Conservation (phyloP, 2,888 invertebrate genomes). For the Hyposoter didymator region DNA sequence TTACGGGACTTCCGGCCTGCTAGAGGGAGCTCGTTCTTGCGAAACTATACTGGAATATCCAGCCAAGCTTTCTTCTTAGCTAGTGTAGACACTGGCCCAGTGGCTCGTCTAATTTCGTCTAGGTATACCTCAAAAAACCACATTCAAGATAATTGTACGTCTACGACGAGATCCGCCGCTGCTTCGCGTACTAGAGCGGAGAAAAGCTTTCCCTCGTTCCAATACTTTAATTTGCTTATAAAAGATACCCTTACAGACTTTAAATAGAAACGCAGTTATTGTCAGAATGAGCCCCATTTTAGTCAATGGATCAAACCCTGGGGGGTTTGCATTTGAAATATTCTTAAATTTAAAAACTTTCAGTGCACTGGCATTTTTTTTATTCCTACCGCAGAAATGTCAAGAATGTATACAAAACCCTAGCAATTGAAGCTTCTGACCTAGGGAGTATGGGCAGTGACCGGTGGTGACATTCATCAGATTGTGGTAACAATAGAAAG, state of each 20-base stretch:
- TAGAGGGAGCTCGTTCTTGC: slow-evolving; percentile 31
- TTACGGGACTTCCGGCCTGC: slow-evolving; percentile 58
- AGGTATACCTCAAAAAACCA: slow-evolving; percentile 26
- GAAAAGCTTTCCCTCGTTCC: slow-evolving; percentile 44
- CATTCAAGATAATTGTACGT: slow-evolving; percentile 62
- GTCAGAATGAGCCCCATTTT: neutral
- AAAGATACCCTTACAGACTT: neutral
- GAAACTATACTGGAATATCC: slow-evolving; percentile 51
- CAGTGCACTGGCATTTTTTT: too few relatives aligned
- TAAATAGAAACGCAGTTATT: neutral
- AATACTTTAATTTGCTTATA: slow-evolving; percentile 37
- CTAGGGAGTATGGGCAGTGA: neutral
- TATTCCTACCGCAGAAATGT: too few relatives aligned
- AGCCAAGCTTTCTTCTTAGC: slow-evolving; percentile 59
- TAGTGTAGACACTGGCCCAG: slow-evolving; percentile 67
- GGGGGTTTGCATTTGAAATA: too few relatives aligned
- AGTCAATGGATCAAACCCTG: too few relatives aligned
- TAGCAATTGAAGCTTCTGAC: neutral
- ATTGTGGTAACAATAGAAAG: neutral
- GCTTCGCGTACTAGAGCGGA: slow-evolving; percentile 2
- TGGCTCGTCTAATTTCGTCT: slow-evolving; percentile 51
- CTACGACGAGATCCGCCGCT: slow-evolving; percentile 46
- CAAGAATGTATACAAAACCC: neutral
- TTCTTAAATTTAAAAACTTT: too few relatives aligned
- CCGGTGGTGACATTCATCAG: neutral